Conservation (phyloP, 2,113 vertebrate genomes). For the Setophaga petechia region DNA sequence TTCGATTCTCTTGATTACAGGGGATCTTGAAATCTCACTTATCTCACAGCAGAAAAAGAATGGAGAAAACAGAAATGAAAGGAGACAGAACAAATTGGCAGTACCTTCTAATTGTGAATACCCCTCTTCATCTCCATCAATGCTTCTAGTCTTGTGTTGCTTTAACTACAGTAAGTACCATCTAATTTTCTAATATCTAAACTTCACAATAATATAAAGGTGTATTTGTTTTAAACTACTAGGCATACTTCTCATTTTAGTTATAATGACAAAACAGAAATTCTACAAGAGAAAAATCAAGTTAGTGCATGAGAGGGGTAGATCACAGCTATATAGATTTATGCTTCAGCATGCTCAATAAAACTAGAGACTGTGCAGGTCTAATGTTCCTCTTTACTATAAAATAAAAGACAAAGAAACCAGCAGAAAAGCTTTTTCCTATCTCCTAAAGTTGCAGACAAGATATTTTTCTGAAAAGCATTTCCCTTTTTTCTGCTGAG, state of each 20-base stretch:
- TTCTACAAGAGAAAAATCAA: neutral
- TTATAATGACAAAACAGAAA: neutral
- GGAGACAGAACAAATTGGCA: neutral
- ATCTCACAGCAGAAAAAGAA: neutral
- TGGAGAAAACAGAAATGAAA: neutral
- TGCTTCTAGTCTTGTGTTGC: neutral
- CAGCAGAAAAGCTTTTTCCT: neutral
- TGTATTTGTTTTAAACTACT: neutral
- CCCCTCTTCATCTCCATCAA: neutral
- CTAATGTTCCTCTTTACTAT: neutral
- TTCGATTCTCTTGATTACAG: neutral
- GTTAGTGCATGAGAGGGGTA: neutral
- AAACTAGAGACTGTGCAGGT: neutral
- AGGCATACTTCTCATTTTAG: neutral
- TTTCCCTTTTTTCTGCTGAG: neutral
- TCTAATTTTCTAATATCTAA: neutral
- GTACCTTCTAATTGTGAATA: neutral
- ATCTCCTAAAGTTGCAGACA: neutral
- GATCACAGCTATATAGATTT: neutral
- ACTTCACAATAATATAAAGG: neutral
- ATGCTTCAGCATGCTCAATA: neutral
- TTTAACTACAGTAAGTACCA: neutral
- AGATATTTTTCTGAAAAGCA: neutral
- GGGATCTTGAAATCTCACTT: neutral
- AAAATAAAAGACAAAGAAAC: neutral